phyloP scores from a whole-genome alignment of 2,888 invertebrate species.

The Marronus borbonicus region DNA sequence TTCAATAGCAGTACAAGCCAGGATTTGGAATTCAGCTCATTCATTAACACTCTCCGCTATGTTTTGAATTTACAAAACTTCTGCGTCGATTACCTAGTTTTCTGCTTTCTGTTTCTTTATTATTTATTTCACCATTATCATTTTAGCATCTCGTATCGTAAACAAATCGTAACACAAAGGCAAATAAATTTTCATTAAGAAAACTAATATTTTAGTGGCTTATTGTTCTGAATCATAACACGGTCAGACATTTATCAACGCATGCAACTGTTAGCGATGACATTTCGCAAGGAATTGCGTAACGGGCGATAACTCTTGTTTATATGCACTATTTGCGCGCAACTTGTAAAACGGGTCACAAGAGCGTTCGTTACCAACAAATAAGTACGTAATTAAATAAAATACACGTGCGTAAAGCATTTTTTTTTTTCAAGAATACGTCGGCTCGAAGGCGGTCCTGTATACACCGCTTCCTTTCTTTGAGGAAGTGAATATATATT shows the following conservation, averaged over 20 bases:
- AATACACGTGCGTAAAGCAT: not conserved
- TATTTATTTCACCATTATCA: no score
- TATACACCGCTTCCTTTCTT: not conserved
- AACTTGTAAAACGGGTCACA: conserved; percentile 4
- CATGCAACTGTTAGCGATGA: not conserved
- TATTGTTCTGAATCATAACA: not conserved
- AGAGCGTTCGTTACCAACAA: conserved; percentile 9
- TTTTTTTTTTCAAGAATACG: not conserved
- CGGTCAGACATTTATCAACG: not conserved
- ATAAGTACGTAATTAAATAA: not conserved
- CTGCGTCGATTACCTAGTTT: no score
- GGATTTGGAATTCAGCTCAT: no score
- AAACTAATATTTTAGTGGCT: not conserved
- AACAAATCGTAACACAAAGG: no score
- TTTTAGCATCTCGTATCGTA: not conserved
- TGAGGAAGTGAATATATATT: conserved; percentile 5
- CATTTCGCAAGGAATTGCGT: not conserved
- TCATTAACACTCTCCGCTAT: no score
- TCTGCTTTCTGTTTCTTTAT: no score
- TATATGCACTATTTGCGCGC: conserved; percentile 2
- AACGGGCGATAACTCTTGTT: conserved; percentile 2
- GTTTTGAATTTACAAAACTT: no score
- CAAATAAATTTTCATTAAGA: conserved; percentile 9
- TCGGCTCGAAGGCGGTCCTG: not conserved
- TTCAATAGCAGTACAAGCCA: no score